Percentiles rank a stretch among this genome's conserved stretches.
Evolutionary conservation across 2,888 invertebrate species (phyloP).

Genomic region (Drosophila phalerata): DNA sequence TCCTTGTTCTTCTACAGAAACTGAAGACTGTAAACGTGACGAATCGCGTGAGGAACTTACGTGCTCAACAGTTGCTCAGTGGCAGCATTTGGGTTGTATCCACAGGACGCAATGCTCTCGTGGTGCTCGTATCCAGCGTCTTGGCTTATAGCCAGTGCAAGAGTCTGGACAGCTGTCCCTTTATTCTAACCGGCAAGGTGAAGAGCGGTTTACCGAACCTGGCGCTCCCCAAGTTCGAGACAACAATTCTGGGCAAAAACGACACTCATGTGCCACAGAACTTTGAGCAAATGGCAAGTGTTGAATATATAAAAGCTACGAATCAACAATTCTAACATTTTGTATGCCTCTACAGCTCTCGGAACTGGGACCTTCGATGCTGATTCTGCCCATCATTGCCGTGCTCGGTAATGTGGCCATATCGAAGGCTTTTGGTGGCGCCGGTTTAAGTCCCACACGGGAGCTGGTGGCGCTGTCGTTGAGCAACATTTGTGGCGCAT

Average conservation of each 20-base stretch:
- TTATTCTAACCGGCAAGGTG: conserved; percentile 91
- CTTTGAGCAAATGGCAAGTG: conserved; percentile 80
- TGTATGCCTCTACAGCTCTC: conserved; percentile 86
- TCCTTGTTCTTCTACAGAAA: conserved; percentile 54
- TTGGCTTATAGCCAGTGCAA: conserved; percentile 89
- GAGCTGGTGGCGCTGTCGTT: conserved; percentile 94
- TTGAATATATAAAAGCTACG: too few species aligned
- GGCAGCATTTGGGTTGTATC: conserved; percentile 91
- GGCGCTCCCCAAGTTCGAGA: conserved; percentile 90
- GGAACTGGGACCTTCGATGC: conserved; percentile 93
- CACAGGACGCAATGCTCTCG: conserved; percentile 93
- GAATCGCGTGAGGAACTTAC: conserved; percentile 76
- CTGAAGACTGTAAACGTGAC: conserved; percentile 71
- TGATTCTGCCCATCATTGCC: conserved; percentile 95
- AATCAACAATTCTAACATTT: neutral
- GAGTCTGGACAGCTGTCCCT: conserved; percentile 86
- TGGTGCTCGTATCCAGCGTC: conserved; percentile 88
- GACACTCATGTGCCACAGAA: conserved; percentile 77
- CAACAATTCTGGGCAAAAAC: conserved; percentile 84
- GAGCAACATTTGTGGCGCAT: conserved; percentile 94
- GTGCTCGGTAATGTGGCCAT: conserved; percentile 98
- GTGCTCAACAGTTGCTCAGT: conserved; percentile 82
- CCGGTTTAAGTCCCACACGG: conserved; percentile 94
- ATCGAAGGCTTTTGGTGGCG: conserved; percentile 96
- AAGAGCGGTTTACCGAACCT: conserved; percentile 89